These are phyloP conservation scores for Helleia helle DNA, from an alignment of 2,888 invertebrate genomes.

Conservation along the genomic window DNA sequence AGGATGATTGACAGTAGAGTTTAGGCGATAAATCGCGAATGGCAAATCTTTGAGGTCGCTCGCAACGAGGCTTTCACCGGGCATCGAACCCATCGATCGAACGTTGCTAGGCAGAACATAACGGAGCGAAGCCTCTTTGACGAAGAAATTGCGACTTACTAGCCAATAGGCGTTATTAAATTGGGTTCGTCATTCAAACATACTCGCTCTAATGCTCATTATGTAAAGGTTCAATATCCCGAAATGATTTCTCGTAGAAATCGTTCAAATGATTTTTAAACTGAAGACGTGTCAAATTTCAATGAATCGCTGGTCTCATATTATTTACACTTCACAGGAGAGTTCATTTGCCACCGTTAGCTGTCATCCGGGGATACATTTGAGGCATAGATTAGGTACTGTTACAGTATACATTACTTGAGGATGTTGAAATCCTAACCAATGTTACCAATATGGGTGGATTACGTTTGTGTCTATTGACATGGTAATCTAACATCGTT, in stretches of 20 bases:
- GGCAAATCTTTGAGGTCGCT: conserved; percentile 55
- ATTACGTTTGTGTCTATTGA: no score
- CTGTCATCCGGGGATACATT: background rate
- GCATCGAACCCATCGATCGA: conserved; percentile 54
- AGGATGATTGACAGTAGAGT: conserved; percentile 33
- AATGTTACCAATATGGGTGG: no score
- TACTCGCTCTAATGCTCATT: background rate
- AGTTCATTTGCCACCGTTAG: background rate
- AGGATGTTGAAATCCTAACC: no score
- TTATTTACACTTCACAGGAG: background rate
- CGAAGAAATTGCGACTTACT: conserved; percentile 22
- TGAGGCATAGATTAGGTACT: no score
- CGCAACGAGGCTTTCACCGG: conserved; percentile 56
- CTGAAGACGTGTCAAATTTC: background rate
- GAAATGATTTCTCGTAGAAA: background rate
- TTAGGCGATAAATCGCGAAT: conserved; percentile 62
- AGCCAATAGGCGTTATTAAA: conserved; percentile 30
- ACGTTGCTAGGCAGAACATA: conserved; percentile 53
- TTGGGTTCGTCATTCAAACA: background rate
- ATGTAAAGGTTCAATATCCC: background rate
- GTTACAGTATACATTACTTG: no score
- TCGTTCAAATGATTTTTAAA: background rate
- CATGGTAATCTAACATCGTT: no score
- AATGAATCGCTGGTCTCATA: background rate
- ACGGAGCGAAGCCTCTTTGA: conserved; percentile 46